phyloP scores from a whole-genome alignment of 2,113 vertebrate species.

The Menura novaehollandiae region DNA sequence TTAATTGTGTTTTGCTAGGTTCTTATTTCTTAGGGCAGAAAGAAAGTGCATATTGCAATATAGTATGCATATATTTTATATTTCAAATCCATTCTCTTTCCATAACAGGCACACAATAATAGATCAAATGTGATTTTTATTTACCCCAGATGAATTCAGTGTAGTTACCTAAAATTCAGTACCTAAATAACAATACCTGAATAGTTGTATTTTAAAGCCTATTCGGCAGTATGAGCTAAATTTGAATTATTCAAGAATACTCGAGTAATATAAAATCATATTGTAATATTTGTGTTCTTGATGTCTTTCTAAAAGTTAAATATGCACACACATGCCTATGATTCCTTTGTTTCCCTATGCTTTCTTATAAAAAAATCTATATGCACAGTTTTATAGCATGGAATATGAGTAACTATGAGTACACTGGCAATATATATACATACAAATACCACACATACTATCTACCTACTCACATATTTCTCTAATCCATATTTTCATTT shows the following conservation, averaged over 20 bases:
- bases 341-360: neutral
- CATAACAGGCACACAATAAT: neutral
- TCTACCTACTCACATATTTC: neutral
- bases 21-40: neutral
- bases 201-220: neutral
- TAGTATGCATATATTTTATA: neutral
- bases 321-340: neutral
- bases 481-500: neutral
- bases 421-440: neutral
- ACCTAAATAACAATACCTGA: neutral
- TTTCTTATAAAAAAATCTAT: neutral
- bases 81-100: neutral
- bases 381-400: neutral
- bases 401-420: neutral
- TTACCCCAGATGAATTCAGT: neutral
- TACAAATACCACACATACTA: neutral
- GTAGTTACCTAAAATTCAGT: neutral
- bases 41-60: neutral
- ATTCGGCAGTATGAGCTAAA: neutral
- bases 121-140: neutral
- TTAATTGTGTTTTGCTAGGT: neutral
- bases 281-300: neutral
- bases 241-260: neutral
- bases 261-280: neutral
- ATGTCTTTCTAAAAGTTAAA: neutral